Base-by-base conservation (phyloP, 2,888 invertebrate genomes). In the Girardia tigrina region DNA sequence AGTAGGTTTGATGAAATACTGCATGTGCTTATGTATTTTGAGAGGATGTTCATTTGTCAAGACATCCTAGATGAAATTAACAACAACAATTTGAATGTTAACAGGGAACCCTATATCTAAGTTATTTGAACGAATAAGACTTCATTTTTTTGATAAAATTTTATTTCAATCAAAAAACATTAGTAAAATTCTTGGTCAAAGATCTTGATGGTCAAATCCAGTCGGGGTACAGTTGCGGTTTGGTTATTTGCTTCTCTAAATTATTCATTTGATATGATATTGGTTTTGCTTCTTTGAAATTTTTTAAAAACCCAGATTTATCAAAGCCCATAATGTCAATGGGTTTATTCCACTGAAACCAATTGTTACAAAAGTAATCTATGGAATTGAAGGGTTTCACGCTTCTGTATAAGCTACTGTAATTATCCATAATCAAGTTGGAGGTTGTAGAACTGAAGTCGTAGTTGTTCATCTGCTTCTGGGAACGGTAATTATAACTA, bases 281-380 rank as follows among this genome's bases (percentile, higher is more conserved):
- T 4, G 56, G 23, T 56, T 23, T 23, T 2, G 56, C 4, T 56
- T 56, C 56, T 12, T 56, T 56, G n/a, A 56, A 6, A 56, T 56
- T 56, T 56, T n/a, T 56, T 20, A 20, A 56, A 56, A 56, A 12
- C 4, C 20, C n/a, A n/a, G 56, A 4, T n/a, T 56, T 56, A 20
- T 56, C 56, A n/a, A 56, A 2, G n/a, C 56, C 56, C 6, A 56
- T 20, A 6, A n/a, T n/a, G n/a, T 56, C 56, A n/a, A 56, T 56
- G 6, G 56, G 56, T n/a, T 56, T 56, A 16, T 56, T 56, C 56
- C 56, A 56, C 56, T 56, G 56, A n/a, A 56, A 56, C 56, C 56
- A 56, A 16, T 56, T 56, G n/a, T 56, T 56, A 56, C 56, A 56
- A 23, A 56, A 56, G 23, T 56, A 56, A 56, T 56, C 56, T 2